phyloP scores from a whole-genome alignment of 2,797 vertebrate species.

The Phrynocephalus guinanensis region DNA sequence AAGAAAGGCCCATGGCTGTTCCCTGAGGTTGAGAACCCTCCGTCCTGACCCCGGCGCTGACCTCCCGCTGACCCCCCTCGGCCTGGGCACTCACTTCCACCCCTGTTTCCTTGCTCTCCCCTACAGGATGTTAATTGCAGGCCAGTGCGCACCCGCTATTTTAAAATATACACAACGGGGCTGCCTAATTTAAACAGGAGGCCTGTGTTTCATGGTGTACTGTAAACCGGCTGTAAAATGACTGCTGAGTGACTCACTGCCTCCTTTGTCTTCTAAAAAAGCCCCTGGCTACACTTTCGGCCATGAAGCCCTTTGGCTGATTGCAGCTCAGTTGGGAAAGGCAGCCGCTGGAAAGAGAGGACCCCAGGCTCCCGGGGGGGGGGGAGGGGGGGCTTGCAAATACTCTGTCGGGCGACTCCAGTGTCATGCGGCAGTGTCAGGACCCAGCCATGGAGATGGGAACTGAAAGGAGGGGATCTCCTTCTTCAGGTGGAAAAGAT shows the following conservation, averaged over 20 bases:
- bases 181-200: constrained; percentile 62
- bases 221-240: constrained; percentile 64
- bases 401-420: no score
- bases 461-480: no score
- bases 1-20: constrained; percentile 17
- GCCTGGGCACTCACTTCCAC: constrained; percentile 44
- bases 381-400: not conserved
- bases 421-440: no score
- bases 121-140: constrained; percentile 55
- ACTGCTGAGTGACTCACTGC: constrained; percentile 66
- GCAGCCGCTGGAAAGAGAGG: not conserved
- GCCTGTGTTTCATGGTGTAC: constrained; percentile 60
- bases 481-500: no score
- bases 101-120: constrained; percentile 53
- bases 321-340: constrained; percentile 14
- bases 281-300: constrained; percentile 35
- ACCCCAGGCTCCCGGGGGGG: constrained; percentile 19
- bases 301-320: not conserved
- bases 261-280: constrained; percentile 70
- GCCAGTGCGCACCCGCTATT: constrained; percentile 28
- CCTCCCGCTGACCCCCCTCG: constrained; percentile 45
- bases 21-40: not conserved
- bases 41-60: constrained; percentile 10
- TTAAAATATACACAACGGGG: constrained; percentile 35
- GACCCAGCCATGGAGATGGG: no score